A percentile compares a stretch with the other conserved stretches of the same genome.
Evolutionary conservation across 2,797 vertebrate genomes (phyloP).

Genomic region (Artibeus lituratus): DNA sequence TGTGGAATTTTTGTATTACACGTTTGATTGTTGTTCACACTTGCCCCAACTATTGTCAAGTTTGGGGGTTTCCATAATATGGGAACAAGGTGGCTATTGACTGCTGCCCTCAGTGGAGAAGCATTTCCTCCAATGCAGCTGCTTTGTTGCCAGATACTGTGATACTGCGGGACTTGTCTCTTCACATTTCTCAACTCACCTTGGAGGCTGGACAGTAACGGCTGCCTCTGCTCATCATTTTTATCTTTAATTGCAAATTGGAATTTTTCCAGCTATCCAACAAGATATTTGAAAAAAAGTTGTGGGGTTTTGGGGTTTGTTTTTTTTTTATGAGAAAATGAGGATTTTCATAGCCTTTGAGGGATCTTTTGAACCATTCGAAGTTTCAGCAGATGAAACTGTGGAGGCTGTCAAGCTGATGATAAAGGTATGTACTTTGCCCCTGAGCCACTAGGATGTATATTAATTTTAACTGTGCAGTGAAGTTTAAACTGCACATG

Average conservation of each 20-base stretch:
- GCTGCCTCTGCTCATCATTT: not conserved
- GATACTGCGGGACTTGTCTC: not conserved
- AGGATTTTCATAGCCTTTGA: slow-evolving; percentile 85
- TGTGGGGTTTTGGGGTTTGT: too few species aligned
- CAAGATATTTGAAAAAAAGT: not conserved
- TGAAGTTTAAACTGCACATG: not conserved
- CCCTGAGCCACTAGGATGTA: not conserved
- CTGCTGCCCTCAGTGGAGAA: not conserved
- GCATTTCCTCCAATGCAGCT: not conserved
- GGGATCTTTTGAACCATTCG: slow-evolving; percentile 81
- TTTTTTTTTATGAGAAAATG: slow-evolving; percentile 71
- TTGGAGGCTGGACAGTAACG: not conserved
- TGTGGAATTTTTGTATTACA: not conserved
- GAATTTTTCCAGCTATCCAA: slow-evolving; percentile 14
- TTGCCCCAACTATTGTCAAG: slow-evolving; percentile 52
- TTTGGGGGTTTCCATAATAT: slow-evolving; percentile 40
- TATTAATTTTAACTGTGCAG: not conserved
- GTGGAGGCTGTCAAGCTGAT: slow-evolving; percentile 82
- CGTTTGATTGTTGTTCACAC: slow-evolving; percentile 57
- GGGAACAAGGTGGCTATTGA: slow-evolving; percentile 32
- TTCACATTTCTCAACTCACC: not conserved
- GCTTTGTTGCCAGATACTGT: not conserved
- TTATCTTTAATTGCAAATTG: not conserved
- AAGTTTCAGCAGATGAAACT: slow-evolving; percentile 80
- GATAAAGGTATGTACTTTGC: slow-evolving; percentile 82